Base-by-base conservation (phyloP, 2,797 vertebrate species). In the Urosaurus nigricauda region DNA sequence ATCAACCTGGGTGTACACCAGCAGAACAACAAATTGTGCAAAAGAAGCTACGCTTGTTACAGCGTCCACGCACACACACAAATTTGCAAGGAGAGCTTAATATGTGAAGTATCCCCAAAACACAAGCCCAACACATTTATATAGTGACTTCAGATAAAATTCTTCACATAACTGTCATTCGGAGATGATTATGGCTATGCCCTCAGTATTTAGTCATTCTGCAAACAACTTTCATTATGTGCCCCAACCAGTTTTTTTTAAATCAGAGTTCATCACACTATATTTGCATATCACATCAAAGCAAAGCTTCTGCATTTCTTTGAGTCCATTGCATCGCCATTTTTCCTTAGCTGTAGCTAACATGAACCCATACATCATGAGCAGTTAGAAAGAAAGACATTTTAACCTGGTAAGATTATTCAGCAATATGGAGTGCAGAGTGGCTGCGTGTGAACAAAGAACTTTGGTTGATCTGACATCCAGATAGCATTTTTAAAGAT, bases 391-490 rank as follows among this genome's bases (percentile, higher is more conserved):
- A 95, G 93, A 91, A 94, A 91, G 89, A 93, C 75, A n/a, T 92
- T 90, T 94, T 96, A 96, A 94, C 95, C 94, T 95, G 93, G 96
- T 89, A 95, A 79, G 87, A 94, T 89, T 85, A 91, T 93, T 94
- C 93, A 95, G 91, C 85, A 91, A 73, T 94, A 91, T 94, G 90
- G 94, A 95, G 79, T 24, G 90, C 71, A 90, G 95, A 94, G 94
- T 96, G 96, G 95, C 93, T 96, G 93, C 89, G 90, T 89, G 92
- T 90, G 92, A 94, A 93, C 94, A 90, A 40, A 91, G 90, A 90
- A 89, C 96, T 97, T 96, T 96, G 97, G 97, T 96, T 96, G 95
- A 93, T 90, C 91, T 95, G 95, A 96, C 92, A 85, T 95, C 94
- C 93, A 95, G 89, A 88, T 79, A 85, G 60, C 89, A 90, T 94